A percentile compares a stretch with the other conserved stretches of the same genome.
Conservation (phyloP, 2,888 invertebrate species). For the Amorpha juglandis region DNA sequence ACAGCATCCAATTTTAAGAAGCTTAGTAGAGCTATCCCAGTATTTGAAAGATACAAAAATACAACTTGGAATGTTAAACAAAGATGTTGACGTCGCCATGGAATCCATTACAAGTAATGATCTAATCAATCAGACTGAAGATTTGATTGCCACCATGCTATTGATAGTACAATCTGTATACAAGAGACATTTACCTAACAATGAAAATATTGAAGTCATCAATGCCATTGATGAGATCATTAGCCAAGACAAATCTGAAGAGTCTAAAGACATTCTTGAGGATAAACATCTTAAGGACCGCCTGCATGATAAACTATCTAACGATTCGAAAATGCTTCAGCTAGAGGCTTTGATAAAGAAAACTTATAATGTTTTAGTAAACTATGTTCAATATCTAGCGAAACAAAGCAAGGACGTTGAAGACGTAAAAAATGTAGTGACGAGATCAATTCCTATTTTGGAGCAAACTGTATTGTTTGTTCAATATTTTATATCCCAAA, state of each 20-base stretch:
- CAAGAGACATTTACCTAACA: constrained; percentile 68
- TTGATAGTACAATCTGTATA: constrained; percentile 67
- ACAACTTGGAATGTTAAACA: constrained; percentile 54
- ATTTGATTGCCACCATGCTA: constrained; percentile 66
- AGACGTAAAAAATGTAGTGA: constrained; percentile 63
- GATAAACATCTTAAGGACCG: constrained; percentile 88
- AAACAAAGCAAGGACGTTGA: constrained; percentile 45
- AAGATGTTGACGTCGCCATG: constrained; percentile 51
- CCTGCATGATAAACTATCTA: constrained; percentile 85
- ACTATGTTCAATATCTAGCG: constrained; percentile 72
- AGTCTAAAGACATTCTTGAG: constrained; percentile 80
- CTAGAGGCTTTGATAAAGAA: constrained; percentile 74
- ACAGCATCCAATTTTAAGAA: constrained; percentile 65
- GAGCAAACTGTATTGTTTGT: constrained; percentile 90
- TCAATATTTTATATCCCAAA: constrained; percentile 91
- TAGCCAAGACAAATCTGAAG: constrained; percentile 61
- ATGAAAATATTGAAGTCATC: constrained; percentile 60
- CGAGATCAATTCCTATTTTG: constrained; percentile 87
- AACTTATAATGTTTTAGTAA: constrained; percentile 64
- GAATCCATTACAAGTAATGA: constrained; percentile 45
- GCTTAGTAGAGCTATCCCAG: constrained; percentile 54
- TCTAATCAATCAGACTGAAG: constrained; percentile 63
- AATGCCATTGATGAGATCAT: constrained; percentile 69
- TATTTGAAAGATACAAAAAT: constrained; percentile 56
- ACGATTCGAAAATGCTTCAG: constrained; percentile 85